Percentiles rank a stretch among this genome's conserved stretches.
Evolutionary conservation across 2,797 vertebrate genomes (phyloP).

Genomic region (Trematomus bernacchii): DNA sequence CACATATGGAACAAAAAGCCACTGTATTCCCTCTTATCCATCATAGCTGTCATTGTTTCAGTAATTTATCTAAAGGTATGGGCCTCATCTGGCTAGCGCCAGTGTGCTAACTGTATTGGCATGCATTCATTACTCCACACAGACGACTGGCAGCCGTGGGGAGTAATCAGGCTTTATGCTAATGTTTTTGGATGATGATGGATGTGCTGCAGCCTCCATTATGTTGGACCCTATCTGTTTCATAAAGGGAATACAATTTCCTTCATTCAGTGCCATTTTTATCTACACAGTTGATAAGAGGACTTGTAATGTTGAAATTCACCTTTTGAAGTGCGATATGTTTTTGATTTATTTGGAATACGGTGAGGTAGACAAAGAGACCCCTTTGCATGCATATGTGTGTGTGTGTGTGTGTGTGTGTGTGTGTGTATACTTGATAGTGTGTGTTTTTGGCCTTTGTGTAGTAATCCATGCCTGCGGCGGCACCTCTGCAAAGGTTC

Average conservation of each 20-base stretch:
- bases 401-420: slow-evolving; percentile 5
- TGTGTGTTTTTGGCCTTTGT: slow-evolving; percentile 29
- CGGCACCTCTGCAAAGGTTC: slow-evolving; percentile 75
- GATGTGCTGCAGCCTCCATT: slow-evolving; percentile 66
- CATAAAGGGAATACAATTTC: slow-evolving; percentile 47
- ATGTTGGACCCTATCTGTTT: slow-evolving; percentile 45
- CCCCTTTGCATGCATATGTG: neutral
- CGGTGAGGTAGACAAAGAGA: slow-evolving; percentile 42
- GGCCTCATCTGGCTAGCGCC: slow-evolving; percentile 75
- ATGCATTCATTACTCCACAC: slow-evolving; percentile 69
- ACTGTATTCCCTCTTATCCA: slow-evolving; percentile 64
- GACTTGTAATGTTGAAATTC: slow-evolving; percentile 42
- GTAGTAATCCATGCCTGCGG: slow-evolving; percentile 68
- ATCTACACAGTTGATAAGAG: slow-evolving; percentile 35
- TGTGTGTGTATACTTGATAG: slow-evolving; percentile 14
- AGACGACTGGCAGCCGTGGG: slow-evolving; percentile 58
- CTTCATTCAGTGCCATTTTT: slow-evolving; percentile 40
- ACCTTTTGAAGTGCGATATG: slow-evolving; percentile 31
- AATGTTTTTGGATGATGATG: slow-evolving; percentile 74
- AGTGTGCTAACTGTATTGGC: slow-evolving; percentile 75
- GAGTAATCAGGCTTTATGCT: slow-evolving; percentile 75
- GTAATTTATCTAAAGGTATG: slow-evolving; percentile 72
- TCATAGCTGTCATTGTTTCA: slow-evolving; percentile 59
- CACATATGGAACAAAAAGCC: slow-evolving; percentile 61
- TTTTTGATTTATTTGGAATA: slow-evolving; percentile 20